Evolutionary conservation across 2,113 vertebrate species (phyloP).

Genomic region (Cyprinodon tularosa): DNA sequence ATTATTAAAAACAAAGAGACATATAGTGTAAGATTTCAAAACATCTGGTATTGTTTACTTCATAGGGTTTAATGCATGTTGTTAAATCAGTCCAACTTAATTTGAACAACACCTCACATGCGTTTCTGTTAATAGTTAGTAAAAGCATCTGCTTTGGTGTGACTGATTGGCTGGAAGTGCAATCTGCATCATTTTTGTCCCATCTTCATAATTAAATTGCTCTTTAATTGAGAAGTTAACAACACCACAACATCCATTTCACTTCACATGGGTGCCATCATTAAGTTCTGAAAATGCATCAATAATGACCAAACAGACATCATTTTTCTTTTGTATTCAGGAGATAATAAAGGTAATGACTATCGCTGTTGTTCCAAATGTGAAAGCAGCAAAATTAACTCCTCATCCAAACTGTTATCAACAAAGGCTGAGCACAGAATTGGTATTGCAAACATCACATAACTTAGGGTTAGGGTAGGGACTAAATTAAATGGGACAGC

Average conservation of each 20-base stretch:
- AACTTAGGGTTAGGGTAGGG: slow-evolving; percentile 23
- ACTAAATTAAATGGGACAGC: slow-evolving; percentile 36
- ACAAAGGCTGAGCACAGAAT: neutral
- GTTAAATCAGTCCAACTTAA: neutral
- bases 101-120: neutral
- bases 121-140: slow-evolving; percentile 6
- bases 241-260: slow-evolving; percentile 6
- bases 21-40: neutral
- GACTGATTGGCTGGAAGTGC: slow-evolving; percentile 21
- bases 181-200: slow-evolving; percentile 10
- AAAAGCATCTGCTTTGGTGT: slow-evolving; percentile 20
- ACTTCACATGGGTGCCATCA: slow-evolving; percentile 2
- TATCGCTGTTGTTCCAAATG: slow-evolving; percentile 34
- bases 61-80: too few species aligned
- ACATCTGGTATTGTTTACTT: neutral
- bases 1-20: slow-evolving; percentile 11
- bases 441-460: slow-evolving; percentile 32
- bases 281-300: slow-evolving; percentile 19
- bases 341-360: neutral
- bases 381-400: slow-evolving; percentile 26
- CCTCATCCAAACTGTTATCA: neutral
- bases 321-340: neutral
- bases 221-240: slow-evolving; percentile 21
- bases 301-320: slow-evolving; percentile 20
- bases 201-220: slow-evolving; percentile 20